These are phyloP conservation scores for Mellivora capensis DNA, from an alignment of 2,113 vertebrate species.

Conservation along the genomic window DNA sequence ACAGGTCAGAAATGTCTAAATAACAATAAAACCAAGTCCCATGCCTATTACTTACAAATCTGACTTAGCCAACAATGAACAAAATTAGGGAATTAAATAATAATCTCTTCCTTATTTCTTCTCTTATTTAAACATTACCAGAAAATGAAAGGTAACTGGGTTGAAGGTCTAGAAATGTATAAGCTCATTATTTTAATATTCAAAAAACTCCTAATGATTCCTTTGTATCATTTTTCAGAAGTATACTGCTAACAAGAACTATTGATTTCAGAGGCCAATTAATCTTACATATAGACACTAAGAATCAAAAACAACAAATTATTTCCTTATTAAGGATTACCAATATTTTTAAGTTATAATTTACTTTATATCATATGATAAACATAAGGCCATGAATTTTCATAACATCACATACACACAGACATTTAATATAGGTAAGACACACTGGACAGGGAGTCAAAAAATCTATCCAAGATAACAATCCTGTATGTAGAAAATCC, in stretches of 20 bases:
- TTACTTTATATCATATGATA: background rate
- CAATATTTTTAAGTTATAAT: background rate
- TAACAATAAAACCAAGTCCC: background rate
- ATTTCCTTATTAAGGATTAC: background rate
- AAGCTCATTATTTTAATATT: background rate
- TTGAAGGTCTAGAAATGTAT: background rate
- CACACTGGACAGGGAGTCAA: background rate
- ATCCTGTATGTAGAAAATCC: background rate
- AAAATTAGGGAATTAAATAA: constrained; percentile 12
- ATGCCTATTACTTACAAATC: background rate
- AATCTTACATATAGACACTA: background rate
- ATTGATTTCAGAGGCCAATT: background rate
- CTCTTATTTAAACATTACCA: constrained; percentile 22
- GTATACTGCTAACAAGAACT: background rate
- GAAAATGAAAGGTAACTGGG: background rate
- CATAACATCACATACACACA: background rate
- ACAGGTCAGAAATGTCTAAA: background rate
- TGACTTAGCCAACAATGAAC: background rate
- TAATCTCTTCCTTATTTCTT: constrained; percentile 11
- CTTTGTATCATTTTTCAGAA: constrained; percentile 37
- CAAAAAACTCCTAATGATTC: background rate
- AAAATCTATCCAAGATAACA: background rate
- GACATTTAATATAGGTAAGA: background rate
- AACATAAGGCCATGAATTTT: background rate
- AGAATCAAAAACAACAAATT: background rate